Percentiles rank a stretch among this genome's conserved stretches.
phyloP scores from a whole-genome alignment of 2,797 vertebrate species.

The Cottoperca gobio region DNA sequence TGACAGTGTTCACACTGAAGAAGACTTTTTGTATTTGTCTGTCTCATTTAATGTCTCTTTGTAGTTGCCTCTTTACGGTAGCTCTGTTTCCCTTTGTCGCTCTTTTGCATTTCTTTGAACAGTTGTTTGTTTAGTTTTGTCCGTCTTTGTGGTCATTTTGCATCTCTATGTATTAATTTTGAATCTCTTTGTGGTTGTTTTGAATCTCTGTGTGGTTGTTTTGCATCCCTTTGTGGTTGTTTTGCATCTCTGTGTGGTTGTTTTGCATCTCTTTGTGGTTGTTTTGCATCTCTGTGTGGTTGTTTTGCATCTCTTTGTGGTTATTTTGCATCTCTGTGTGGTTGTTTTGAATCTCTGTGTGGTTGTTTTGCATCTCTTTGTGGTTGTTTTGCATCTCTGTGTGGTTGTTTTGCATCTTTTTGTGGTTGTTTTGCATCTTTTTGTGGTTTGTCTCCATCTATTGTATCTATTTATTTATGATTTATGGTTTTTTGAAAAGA shows the following conservation, averaged over 20 bases:
- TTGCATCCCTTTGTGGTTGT: neutral
- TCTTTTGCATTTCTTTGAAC: rapidly evolving
- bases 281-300: too few relatives aligned
- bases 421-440: too few relatives aligned
- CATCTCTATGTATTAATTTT: neutral
- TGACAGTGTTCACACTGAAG: neutral
- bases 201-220: neutral
- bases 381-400: too few relatives aligned
- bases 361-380: neutral
- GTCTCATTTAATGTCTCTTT: neutral
- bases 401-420: too few relatives aligned
- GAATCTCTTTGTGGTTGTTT: neutral
- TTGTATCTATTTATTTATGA: neutral
- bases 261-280: too few relatives aligned
- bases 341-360: neutral
- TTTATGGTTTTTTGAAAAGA: neutral
- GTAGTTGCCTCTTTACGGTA: neutral
- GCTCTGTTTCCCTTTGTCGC: neutral
- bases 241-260: neutral
- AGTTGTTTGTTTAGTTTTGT: too few relatives aligned
- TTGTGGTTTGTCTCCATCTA: too few relatives aligned
- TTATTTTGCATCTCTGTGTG: too few relatives aligned
- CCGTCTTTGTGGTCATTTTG: neutral
- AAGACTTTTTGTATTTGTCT: neutral
- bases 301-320: too few relatives aligned